Evolutionary conservation across 2,113 vertebrate species (phyloP).

Genomic region (Semnornis frantzii): DNA sequence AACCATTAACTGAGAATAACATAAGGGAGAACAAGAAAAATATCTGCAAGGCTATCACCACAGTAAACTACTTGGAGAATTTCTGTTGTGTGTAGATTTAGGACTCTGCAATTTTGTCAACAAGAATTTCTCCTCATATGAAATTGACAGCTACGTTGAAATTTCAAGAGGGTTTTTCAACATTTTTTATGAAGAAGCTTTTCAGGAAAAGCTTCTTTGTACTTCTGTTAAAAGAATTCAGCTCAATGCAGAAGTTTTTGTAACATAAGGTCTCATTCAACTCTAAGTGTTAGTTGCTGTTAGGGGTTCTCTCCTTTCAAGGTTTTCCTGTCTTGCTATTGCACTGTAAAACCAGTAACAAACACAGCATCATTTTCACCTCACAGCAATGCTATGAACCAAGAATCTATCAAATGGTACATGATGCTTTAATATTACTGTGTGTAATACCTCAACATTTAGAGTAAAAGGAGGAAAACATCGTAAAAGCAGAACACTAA

Average conservation of each 20-base stretch:
- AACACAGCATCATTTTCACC: background rate
- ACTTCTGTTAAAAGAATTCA: background rate
- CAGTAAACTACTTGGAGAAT: background rate
- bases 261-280: background rate
- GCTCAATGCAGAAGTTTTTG: background rate
- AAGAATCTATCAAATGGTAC: background rate
- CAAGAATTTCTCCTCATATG: background rate
- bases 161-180: background rate
- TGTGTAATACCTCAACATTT: background rate
- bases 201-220: background rate
- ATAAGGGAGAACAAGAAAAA: background rate
- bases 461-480: background rate
- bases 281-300: background rate
- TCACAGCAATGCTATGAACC: background rate
- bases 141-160: background rate
- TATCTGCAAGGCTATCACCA: background rate
- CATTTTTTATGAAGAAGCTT: background rate
- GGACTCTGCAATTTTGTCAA: background rate
- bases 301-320: background rate
- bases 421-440: background rate
- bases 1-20: background rate
- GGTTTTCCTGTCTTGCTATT: background rate
- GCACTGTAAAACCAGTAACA: background rate
- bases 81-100: background rate
- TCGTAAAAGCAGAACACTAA: background rate